A percentile compares a stretch with the other conserved stretches of the same genome.
Conservation (phyloP, 1,140 invertebrate genomes). For the Holotrichia oblita region DNA sequence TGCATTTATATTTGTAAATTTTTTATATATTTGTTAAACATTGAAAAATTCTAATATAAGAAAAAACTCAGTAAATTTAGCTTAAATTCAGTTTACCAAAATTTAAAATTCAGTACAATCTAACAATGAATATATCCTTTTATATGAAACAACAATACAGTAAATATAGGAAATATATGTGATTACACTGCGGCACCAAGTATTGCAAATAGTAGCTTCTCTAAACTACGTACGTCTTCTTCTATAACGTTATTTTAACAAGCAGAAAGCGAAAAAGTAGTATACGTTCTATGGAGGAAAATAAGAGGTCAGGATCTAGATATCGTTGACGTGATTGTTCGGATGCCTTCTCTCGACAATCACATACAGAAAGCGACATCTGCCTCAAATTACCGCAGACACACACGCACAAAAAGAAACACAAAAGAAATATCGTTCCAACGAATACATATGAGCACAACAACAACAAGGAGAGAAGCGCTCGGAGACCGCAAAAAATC, state of each 20-base stretch:
- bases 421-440: neutral
- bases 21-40: no score
- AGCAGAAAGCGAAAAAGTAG: neutral
- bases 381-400: constrained; percentile 12
- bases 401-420: constrained; percentile 16
- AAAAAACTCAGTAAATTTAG: no score
- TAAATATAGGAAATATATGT: no score
- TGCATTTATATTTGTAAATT: no score
- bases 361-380: no score
- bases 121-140: no score
- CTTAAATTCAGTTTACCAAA: no score
- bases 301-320: neutral
- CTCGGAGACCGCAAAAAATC: constrained; percentile 4
- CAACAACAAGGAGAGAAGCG: constrained; percentile 5
- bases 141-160: no score
- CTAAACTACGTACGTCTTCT: neutral
- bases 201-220: neutral
- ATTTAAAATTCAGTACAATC: no score
- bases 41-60: no score
- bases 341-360: neutral
- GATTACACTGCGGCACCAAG: neutral
- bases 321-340: neutral
- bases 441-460: neutral
- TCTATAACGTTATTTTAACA: neutral
- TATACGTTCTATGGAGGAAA: neutral